Conservation (phyloP, 2,888 invertebrate species). For the Limenitis camilla region DNA sequence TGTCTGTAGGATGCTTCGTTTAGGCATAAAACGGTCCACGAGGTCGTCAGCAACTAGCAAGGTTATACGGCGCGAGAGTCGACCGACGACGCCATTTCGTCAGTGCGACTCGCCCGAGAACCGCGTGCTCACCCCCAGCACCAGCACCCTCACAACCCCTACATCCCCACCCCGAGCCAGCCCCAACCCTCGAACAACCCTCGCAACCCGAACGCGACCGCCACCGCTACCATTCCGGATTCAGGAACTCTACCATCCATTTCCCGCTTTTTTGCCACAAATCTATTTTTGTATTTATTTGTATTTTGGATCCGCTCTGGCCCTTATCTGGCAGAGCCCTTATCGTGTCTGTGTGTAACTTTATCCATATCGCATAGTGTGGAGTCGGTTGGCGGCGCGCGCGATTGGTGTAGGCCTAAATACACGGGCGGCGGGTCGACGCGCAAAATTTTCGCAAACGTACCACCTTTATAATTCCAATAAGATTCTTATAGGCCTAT, state of each 20-base stretch:
- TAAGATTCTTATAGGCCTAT: constrained; percentile 73
- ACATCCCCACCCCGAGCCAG: constrained; percentile 13
- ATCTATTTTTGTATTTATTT: neutral
- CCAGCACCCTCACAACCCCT: constrained; percentile 16
- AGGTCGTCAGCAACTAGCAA: constrained; percentile 34
- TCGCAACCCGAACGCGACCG: neutral
- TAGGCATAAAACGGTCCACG: constrained; percentile 44
- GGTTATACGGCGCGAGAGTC: constrained; percentile 35
- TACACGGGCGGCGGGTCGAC: constrained; percentile 38
- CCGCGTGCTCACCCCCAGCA: constrained; percentile 29
- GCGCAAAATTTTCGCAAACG: constrained; percentile 60
- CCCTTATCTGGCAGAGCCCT: constrained; percentile 47
- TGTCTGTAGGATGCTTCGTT: constrained; percentile 41
- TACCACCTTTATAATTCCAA: constrained; percentile 41
- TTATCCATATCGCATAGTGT: constrained; percentile 21
- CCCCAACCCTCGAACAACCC: constrained; percentile 6
- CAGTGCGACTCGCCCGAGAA: constrained; percentile 45
- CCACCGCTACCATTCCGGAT: neutral
- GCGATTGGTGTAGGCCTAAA: constrained; percentile 56
- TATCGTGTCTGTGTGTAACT: constrained; percentile 19
- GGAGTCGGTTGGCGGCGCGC: constrained; percentile 25
- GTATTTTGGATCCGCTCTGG: too few species aligned
- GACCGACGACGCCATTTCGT: constrained; percentile 50
- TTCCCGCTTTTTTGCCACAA: neutral
- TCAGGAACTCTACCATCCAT: neutral